Percentiles rank a stretch among this genome's conserved stretches.
Evolutionary conservation across 2,888 invertebrate genomes (phyloP).

Genomic region (Polydesmus complanatus): DNA sequence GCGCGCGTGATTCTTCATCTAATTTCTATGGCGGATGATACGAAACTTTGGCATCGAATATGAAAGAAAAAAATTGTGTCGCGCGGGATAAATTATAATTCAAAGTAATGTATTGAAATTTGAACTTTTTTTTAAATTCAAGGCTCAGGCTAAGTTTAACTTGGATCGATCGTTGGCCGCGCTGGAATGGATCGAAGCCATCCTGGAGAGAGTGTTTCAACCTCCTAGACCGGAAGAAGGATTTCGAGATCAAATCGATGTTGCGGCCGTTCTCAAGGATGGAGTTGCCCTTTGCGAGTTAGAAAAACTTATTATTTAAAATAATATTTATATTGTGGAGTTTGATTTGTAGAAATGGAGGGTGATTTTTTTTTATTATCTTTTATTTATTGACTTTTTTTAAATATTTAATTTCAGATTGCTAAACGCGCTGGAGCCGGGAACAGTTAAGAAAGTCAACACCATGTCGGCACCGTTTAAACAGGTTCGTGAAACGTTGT

Average conservation of each 20-base stretch:
- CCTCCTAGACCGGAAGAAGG: slow-evolving; percentile 26
- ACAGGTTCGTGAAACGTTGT: slow-evolving; percentile 31
- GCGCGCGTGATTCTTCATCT: no score
- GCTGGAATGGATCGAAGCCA: slow-evolving; percentile 36
- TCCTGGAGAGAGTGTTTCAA: slow-evolving; percentile 27
- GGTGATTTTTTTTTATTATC: neutral
- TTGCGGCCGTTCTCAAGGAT: slow-evolving; percentile 35
- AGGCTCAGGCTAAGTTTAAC: slow-evolving; percentile 39
- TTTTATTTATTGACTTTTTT: slow-evolving; percentile 1
- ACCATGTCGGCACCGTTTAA: slow-evolving; percentile 32
- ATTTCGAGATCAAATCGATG: slow-evolving; percentile 32
- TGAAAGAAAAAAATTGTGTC: slow-evolving; percentile 1
- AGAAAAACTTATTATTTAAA: no score
- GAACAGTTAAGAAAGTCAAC: slow-evolving; percentile 31
- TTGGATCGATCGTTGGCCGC: slow-evolving; percentile 35
- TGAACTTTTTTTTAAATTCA: slow-evolving; percentile 18
- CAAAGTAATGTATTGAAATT: no score
- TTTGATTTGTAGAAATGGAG: neutral
- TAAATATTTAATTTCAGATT: slow-evolving; percentile 24
- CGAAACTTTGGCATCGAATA: neutral
- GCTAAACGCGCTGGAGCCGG: slow-evolving; percentile 31
- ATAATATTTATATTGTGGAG: no score
- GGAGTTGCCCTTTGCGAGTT: slow-evolving; percentile 37
- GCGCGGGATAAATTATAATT: no score
- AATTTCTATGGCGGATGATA: no score